These are phyloP conservation scores for Strix occidentalis DNA, from an alignment of 2,797 vertebrate species.

Conservation along the genomic window DNA sequence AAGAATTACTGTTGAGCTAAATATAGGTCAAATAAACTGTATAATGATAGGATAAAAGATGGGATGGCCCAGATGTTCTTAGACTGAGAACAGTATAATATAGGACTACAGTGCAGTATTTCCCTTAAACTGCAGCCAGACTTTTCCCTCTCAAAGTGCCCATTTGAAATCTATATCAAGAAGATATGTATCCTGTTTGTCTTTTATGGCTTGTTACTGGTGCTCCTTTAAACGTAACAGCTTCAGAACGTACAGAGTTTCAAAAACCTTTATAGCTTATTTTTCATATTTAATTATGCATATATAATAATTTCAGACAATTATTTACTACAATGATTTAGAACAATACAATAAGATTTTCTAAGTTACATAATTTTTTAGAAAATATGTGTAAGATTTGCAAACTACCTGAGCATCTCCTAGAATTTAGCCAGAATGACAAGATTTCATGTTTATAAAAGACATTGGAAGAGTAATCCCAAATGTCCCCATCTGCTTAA, in stretches of 20 bases:
- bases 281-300: not conserved
- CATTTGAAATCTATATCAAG: not conserved
- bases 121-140: not conserved
- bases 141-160: not conserved
- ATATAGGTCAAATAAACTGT: not conserved
- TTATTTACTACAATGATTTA: not conserved
- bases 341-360: not conserved
- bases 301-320: not conserved
- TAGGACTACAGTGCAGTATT: not conserved
- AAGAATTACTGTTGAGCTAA: not conserved
- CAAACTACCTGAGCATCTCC: not conserved
- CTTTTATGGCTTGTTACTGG: not conserved
- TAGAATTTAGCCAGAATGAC: not conserved
- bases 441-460: not conserved
- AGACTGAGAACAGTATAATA: not conserved
- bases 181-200: not conserved
- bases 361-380: rapidly evolving
- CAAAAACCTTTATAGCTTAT: not conserved
- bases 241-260: not conserved
- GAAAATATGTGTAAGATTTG: not conserved
- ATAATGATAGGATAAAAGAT: not conserved
- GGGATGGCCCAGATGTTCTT: not conserved
- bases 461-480: not conserved
- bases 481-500: not conserved
- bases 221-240: not conserved